phyloP scores from a whole-genome alignment of 2,888 invertebrate species.

The Alentia gelatinosa region DNA sequence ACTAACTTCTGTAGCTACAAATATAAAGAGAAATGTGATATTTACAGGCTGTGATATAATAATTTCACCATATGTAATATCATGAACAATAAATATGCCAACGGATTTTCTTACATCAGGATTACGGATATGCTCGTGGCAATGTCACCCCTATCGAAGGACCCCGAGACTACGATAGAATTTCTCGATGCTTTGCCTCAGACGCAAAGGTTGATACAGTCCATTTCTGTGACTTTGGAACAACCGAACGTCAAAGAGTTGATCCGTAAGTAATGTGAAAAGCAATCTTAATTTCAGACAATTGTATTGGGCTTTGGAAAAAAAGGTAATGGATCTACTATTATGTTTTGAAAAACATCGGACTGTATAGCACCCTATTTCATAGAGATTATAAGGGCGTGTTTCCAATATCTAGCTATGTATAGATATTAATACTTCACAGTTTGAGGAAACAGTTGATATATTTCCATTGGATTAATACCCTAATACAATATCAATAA shows the following conservation, averaged over 20 bases:
- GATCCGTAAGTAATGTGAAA: neutral
- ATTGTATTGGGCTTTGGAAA: neutral
- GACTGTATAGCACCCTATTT: no score
- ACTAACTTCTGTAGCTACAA: no score
- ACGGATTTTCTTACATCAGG: neutral
- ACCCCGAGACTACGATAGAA: neutral
- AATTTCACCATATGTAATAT: no score
- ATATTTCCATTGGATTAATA: no score
- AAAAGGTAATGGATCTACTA: neutral
- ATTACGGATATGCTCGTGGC: neutral
- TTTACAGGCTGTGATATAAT: no score
- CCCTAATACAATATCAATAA: no score
- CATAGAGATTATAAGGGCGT: no score
- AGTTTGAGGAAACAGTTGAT: no score
- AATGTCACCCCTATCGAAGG: neutral
- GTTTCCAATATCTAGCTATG: no score
- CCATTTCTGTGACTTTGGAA: neutral
- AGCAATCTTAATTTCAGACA: neutral
- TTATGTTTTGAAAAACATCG: no score
- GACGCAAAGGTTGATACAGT: neutral
- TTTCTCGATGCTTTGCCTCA: neutral
- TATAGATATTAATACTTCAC: no score
- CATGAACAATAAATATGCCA: neutral
- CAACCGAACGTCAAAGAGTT: conserved; percentile 26
- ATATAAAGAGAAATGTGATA: no score